phyloP scores from a whole-genome alignment of 2,888 invertebrate species.

The Cerceris ruficornis region DNA sequence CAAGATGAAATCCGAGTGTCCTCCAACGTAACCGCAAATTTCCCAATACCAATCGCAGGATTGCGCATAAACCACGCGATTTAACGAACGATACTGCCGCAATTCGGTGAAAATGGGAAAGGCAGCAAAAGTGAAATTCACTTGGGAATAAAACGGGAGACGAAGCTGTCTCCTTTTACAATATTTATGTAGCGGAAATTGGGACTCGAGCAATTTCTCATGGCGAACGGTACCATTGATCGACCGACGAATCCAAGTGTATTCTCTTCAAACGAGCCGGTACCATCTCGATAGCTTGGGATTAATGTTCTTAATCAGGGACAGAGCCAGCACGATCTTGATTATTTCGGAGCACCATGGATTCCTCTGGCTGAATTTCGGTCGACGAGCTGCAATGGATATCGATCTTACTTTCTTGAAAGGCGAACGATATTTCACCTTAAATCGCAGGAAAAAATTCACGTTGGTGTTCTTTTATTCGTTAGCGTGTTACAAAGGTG shows the following conservation, averaged over 20 bases:
- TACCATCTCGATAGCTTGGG: conserved; percentile 69
- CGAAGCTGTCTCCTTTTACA: conserved; percentile 30
- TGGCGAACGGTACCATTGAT: conserved; percentile 62
- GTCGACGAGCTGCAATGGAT: conserved; percentile 47
- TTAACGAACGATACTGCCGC: conserved; percentile 52
- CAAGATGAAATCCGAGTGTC: neutral
- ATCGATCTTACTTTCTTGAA: conserved; percentile 24
- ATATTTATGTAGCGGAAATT: conserved; percentile 61
- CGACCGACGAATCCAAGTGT: conserved; percentile 46
- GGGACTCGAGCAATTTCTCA: conserved; percentile 54
- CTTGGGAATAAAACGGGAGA: conserved; percentile 41
- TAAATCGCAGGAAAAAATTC: neutral
- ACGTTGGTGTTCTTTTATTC: neutral
- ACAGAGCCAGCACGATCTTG: conserved; percentile 65
- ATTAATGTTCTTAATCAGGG: conserved; percentile 69
- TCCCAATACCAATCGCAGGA: conserved; percentile 12
- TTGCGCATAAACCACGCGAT: conserved; percentile 18
- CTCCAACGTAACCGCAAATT: conserved; percentile 4
- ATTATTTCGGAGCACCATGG: conserved; percentile 67
- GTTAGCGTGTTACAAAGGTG: no score
- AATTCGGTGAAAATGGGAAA: conserved; percentile 58
- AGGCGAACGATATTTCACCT: neutral
- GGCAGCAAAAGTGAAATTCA: conserved; percentile 72
- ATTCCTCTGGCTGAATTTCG: conserved; percentile 43
- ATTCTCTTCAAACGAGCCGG: conserved; percentile 46